A percentile compares a stretch with the other conserved stretches of the same genome.
phyloP scores from a whole-genome alignment of 2,888 invertebrate genomes.

The Brachynemurus nebulosus region DNA sequence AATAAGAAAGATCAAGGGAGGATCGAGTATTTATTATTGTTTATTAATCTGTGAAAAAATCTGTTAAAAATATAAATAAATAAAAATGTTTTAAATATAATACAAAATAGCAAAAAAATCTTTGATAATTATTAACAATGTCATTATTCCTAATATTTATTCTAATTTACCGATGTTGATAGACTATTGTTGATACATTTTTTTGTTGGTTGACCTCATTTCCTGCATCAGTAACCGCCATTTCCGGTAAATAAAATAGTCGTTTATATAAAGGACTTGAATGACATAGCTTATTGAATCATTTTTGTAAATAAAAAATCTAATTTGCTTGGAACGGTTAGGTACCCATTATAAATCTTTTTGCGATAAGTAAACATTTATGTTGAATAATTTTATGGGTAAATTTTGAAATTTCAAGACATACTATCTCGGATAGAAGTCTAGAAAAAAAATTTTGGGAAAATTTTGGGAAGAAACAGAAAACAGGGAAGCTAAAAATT shows the following conservation, averaged over 20 bases:
- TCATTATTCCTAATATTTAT: background rate
- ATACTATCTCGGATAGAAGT: too few species aligned
- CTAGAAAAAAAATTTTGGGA: too few species aligned
- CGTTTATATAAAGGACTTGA: too few species aligned
- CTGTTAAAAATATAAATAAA: background rate
- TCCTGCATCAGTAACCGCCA: constrained; percentile 11
- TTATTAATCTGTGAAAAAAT: background rate
- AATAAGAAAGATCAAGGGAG: background rate
- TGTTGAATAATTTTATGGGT: too few species aligned
- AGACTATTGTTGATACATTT: constrained; percentile 1
- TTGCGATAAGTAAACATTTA: too few species aligned
- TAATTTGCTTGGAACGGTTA: too few species aligned
- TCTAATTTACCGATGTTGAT: background rate
- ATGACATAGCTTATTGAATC: too few species aligned
- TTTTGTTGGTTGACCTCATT: constrained; percentile 14
- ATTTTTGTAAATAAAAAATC: too few species aligned
- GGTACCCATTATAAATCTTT: too few species aligned
- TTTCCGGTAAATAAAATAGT: constrained; percentile 6
- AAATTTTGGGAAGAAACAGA: too few species aligned
- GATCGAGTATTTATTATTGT: background rate
- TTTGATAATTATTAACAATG: background rate
- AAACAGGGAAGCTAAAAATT: too few species aligned
- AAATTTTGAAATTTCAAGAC: too few species aligned
- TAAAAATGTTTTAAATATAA: background rate
- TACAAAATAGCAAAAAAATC: background rate